Evolutionary conservation across 2,888 invertebrate genomes (phyloP), one percentile per base, ranked within the genome.

Genomic region (Dasysyrphus albostriatus): DNA sequence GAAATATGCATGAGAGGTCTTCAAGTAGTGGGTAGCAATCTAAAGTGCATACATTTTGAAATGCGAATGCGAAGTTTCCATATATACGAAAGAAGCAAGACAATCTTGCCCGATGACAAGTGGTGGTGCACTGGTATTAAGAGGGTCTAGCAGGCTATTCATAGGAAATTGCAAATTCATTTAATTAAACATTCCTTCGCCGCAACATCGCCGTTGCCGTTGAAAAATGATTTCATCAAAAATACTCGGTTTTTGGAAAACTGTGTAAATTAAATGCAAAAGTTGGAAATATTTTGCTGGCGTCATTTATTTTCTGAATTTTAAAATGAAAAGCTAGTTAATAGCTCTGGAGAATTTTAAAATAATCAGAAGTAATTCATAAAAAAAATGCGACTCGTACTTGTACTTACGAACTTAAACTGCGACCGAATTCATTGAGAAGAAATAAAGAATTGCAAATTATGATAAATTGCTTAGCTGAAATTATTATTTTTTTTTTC

Each of bases 1-100:
- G 56, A 83, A 83, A 70, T 67, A 56, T 73, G 83, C 59, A 73
- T 79, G 49, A 75, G 74, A 58, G 56, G 51, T 49, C 56, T 69
- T 69, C 3, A 78, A 83, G 83, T 67, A 37, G 37, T 59, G 29
- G 42, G 29, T 59, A 58, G 56, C 70, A 65, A 72, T 7, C 49
- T 47, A 42, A 56, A 49, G 24, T 58, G 29, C 58, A 39, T 34
- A 37, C 47, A 39, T 63, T 56, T 32, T 67, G 37, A 3, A 70
- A 70, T 73, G 39, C 19, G 5, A 70, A 70, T 73, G 39, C 19
- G 29, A 42, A 61, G n/a, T 19, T 16, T 14, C 51, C 29, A 16
- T 1, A 19, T 39, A 42, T 47, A 16, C 37, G 19, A n/a, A 58
- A 16, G 12, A 34, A 5, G 58, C 9, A 56, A 63, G 44, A 34